These are phyloP conservation scores for Riparia riparia DNA, from an alignment of 2,113 vertebrate genomes.

Conservation along the genomic window DNA sequence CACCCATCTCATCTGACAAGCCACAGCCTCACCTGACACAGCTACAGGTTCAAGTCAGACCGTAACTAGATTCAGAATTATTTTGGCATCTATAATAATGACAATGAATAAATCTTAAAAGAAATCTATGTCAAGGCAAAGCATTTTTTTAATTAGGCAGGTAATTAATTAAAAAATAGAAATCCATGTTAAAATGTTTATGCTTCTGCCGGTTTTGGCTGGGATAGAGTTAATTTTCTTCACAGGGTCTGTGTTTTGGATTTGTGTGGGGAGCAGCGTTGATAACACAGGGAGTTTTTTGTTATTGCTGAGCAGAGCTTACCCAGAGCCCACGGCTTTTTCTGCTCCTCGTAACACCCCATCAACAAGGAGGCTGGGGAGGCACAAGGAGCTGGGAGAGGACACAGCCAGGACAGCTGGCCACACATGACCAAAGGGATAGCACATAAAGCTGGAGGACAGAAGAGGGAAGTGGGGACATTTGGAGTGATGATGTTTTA, in stretches of 20 bases:
- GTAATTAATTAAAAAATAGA: neutral
- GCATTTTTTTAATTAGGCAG: neutral
- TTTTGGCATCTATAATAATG: neutral
- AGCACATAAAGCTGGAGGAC: neutral
- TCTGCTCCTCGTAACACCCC: neutral
- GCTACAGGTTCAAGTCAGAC: neutral
- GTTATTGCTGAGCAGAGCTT: neutral
- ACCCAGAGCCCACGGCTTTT: neutral
- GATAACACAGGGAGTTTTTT: neutral
- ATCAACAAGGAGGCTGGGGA: rapidly evolving
- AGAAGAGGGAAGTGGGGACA: neutral
- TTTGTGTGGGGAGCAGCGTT: neutral
- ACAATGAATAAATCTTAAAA: neutral
- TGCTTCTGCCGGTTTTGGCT: neutral
- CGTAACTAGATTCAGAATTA: neutral
- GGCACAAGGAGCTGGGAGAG: neutral
- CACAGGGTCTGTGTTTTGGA: neutral
- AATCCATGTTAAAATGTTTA: neutral
- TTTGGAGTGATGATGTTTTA: neutral
- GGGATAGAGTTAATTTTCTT: neutral
- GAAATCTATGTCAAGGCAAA: neutral
- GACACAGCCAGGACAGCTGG: neutral
- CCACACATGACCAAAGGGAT: too few species aligned
- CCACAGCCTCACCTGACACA: neutral
- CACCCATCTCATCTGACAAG: neutral